Percentiles rank a stretch among this genome's conserved stretches.
These are phyloP conservation scores for Aradophagus sp. DNA, from an alignment of 1,140 invertebrate species.

Conservation along the genomic window DNA sequence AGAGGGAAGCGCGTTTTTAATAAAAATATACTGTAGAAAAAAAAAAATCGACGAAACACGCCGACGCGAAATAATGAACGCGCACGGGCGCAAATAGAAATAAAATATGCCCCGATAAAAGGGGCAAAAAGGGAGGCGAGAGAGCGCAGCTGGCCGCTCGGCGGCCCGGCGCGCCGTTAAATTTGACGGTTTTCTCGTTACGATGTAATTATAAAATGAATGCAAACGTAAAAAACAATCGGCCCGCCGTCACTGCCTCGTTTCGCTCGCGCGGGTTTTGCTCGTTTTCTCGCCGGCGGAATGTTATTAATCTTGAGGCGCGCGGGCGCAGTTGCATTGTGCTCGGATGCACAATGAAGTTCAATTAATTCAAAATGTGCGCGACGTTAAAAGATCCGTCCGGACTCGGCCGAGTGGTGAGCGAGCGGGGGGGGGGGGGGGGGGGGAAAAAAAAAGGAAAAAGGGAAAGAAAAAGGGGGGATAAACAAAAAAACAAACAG, in stretches of 20 bases:
- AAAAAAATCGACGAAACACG: too few species aligned
- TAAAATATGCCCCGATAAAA: too few species aligned
- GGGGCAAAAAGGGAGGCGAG: too few species aligned
- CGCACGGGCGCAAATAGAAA: too few species aligned
- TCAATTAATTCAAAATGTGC: conserved; percentile 55
- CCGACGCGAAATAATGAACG: too few species aligned
- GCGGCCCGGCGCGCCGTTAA: conserved; percentile 31
- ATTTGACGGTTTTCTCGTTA: conserved; percentile 44
- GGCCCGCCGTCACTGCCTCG: conserved; percentile 20
- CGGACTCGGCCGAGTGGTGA: conserved; percentile 16
- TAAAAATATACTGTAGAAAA: too few species aligned
- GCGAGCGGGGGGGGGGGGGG: conserved; percentile 22
- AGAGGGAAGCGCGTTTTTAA: too few species aligned
- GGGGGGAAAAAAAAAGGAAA: conserved; percentile 31
- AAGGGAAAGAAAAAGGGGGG: neutral
- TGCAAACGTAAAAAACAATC: conserved; percentile 46
- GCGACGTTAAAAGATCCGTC: conserved; percentile 50
- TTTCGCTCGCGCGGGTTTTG: conserved; percentile 46
- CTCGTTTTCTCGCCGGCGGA: conserved; percentile 45
- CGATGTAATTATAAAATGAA: conserved; percentile 53
- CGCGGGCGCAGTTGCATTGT: conserved; percentile 43
- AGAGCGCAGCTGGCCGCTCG: too few species aligned
- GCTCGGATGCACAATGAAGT: conserved; percentile 61
- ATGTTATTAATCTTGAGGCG: conserved; percentile 47
- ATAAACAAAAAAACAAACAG: too few species aligned